Base-by-base conservation (phyloP, 1,140 invertebrate genomes). In the Aphelenchoides avenae region DNA sequence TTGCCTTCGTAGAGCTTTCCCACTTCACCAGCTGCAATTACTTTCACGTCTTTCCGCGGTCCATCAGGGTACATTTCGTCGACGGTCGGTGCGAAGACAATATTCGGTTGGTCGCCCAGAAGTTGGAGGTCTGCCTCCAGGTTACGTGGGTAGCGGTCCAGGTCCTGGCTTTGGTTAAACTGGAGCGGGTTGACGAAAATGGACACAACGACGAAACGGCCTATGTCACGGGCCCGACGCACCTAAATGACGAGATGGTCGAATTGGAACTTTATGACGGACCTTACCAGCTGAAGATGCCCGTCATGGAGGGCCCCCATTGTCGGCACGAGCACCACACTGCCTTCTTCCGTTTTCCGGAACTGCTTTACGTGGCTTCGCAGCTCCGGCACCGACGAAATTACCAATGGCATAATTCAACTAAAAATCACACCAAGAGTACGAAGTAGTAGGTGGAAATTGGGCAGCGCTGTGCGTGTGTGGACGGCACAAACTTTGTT, bases 231-330 rank as follows among this genome's bases (percentile, higher is more conserved):
- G 54, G 7, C 18, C n/a, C n/a, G n/a, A n/a, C n/a, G n/a, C n/a
- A n/a, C n/a, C n/a, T n/a, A n/a, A n/a, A n/a, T n/a, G n/a, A 48
- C 48, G 7, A 15, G 5, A n/a, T 31, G 30, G n/a, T 9, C 29
- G 2, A 30, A 57, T 22, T 34, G 2, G 2, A 20, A 11, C 15
- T 56, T 13, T 3, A 18, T 5, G 18, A 5, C 7, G 1, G 4
- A 24, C 41, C 27, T 15, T 5, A 68, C 40, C 22, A 64, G 49
- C 3, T 20, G 15, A 13, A 67, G 33, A 61, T 64, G 62, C 3
- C 62, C 62, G 20, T 67, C 26, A 31, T 64, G 62, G n/a, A 64
- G 39, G 22, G 66, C 58, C 22, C 62, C 62, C 62, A 64, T 64
- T n/a, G 62, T 64, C 13, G 62, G 62, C 36, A 67, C 41, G 6